Conservation (phyloP, 2,113 vertebrate species). For the Mionectes macconnelli region DNA sequence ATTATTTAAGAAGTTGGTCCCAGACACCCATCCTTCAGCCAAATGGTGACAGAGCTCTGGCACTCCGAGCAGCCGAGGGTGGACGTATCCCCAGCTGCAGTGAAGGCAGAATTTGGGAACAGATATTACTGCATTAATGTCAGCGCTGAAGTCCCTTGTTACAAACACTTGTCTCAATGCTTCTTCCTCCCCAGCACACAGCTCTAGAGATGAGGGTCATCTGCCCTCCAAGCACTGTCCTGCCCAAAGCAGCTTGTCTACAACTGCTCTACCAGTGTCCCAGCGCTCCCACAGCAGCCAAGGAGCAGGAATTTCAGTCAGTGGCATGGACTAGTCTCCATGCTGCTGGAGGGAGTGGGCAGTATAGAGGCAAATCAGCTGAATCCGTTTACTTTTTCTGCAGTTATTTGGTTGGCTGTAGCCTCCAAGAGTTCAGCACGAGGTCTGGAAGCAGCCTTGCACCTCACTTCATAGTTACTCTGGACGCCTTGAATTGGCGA, state of each 20-base stretch:
- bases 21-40: conserved; percentile 89
- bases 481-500: background rate
- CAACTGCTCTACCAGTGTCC: background rate
- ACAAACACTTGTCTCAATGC: background rate
- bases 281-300: background rate
- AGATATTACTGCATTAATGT: background rate
- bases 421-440: background rate
- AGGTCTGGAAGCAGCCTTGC: background rate
- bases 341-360: background rate
- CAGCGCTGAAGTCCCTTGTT: background rate
- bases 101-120: background rate
- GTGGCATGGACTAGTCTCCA: background rate
- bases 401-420: background rate
- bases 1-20: conserved; percentile 74
- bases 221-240: background rate
- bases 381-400: background rate
- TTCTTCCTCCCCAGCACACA: background rate
- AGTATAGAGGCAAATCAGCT: background rate
- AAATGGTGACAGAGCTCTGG: conserved; percentile 91
- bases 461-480: background rate
- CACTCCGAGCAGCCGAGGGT: conserved; percentile 88
- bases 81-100: conserved; percentile 90
- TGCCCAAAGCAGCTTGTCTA: background rate
- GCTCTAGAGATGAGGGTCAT: background rate
- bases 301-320: background rate